Conservation (phyloP, 2,888 invertebrate genomes). For the Pristionchus entomophagus region DNA sequence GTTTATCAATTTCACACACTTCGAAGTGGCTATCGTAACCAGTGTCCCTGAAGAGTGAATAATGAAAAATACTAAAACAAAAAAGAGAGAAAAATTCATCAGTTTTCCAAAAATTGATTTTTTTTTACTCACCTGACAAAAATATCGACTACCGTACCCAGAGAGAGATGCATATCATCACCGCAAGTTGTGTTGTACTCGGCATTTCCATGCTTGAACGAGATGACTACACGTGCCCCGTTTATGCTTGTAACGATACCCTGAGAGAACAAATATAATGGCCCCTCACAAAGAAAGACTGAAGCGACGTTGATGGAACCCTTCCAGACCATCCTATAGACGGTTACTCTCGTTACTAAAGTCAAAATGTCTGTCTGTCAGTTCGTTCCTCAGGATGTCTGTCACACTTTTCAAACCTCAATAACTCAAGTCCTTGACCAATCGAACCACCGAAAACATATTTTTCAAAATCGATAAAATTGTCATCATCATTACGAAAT, state of each 20-base stretch:
- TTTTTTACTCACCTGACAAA: neutral
- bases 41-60: neutral
- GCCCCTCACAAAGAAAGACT: too few species aligned
- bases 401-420: too few species aligned
- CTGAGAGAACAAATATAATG: neutral
- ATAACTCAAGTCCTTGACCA: too few species aligned
- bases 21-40: neutral
- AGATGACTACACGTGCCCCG: neutral
- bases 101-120: neutral
- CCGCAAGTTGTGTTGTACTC: neutral
- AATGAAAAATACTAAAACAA: neutral
- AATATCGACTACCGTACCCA: neutral
- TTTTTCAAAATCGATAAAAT: too few species aligned
- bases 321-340: too few species aligned
- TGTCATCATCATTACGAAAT: too few species aligned
- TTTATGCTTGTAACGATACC: neutral
- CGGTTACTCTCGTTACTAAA: too few species aligned
- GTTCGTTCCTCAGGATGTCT: too few species aligned
- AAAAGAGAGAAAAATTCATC: neutral
- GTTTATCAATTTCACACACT: neutral
- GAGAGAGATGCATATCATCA: neutral
- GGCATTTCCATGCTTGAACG: slow-evolving; percentile 5
- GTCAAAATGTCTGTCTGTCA: too few species aligned
- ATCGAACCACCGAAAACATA: too few species aligned
- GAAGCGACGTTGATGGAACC: too few species aligned